These are phyloP conservation scores for Aphodius granarius DNA, from an alignment of 2,888 invertebrate genomes.

Conservation along the genomic window DNA sequence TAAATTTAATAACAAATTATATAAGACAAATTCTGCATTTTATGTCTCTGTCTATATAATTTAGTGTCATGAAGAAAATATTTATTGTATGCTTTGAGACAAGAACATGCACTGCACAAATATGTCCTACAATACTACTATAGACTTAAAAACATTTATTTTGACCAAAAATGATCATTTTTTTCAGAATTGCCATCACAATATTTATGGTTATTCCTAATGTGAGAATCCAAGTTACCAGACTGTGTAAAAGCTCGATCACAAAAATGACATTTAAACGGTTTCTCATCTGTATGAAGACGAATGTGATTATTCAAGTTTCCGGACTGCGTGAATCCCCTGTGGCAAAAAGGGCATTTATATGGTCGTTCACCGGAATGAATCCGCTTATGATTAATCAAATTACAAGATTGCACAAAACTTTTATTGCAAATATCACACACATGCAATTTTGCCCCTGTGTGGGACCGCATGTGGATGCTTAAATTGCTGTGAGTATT, in stretches of 20 bases:
- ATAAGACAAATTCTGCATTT: too few species aligned
- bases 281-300: conserved; percentile 52
- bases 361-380: conserved; percentile 53
- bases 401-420: conserved; percentile 52
- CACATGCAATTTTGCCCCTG: conserved; percentile 48
- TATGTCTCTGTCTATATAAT: too few species aligned
- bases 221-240: conserved; percentile 52
- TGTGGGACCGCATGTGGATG: conserved; percentile 51
- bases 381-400: conserved; percentile 51
- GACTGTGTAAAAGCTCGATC: conserved; percentile 52
- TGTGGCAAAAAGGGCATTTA: conserved; percentile 52
- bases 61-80: too few species aligned
- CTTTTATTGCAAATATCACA: conserved; percentile 51
- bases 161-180: too few species aligned
- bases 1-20: too few species aligned
- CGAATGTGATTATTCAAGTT: conserved; percentile 52
- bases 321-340: conserved; percentile 53
- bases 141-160: too few species aligned
- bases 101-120: too few species aligned
- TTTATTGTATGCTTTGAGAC: too few species aligned
- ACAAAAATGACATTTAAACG: conserved; percentile 53
- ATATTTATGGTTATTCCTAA: conserved; percentile 51
- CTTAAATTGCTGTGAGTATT: conserved; percentile 49
- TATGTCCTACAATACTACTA: too few species aligned
- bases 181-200: conserved; percentile 8